Evolutionary conservation across 2,113 vertebrate species (phyloP).

Genomic region (Leucopsar rothschildi): DNA sequence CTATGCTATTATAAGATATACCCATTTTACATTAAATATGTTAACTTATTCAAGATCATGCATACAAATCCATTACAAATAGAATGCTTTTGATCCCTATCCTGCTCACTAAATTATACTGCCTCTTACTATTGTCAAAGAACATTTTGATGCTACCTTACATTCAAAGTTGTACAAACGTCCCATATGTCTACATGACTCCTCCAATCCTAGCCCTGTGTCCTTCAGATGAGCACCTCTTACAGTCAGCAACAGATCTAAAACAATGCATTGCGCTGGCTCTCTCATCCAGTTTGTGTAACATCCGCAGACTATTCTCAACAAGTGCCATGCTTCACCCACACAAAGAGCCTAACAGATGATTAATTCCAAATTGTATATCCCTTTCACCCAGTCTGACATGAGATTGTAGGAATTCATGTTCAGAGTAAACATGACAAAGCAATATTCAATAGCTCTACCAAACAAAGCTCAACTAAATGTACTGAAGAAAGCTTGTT

Average conservation of each 20-base stretch:
- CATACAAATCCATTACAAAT: neutral
- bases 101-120: neutral
- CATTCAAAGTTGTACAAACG: neutral
- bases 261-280: neutral
- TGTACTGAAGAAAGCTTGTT: neutral
- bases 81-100: neutral
- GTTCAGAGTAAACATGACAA: neutral
- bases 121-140: neutral
- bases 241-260: neutral
- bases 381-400: neutral
- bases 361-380: neutral
- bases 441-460: neutral
- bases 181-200: neutral
- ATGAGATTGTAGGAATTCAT: neutral
- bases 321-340: neutral
- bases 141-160: neutral
- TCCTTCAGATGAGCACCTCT: neutral
- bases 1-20: neutral
- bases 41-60: neutral
- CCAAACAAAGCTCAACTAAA: neutral
- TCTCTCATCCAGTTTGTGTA: neutral
- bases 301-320: neutral
- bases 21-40: neutral
- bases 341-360: neutral
- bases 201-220: neutral